Conservation (phyloP, 2,888 invertebrate species). For the Lordiphosa fenestrarum region DNA sequence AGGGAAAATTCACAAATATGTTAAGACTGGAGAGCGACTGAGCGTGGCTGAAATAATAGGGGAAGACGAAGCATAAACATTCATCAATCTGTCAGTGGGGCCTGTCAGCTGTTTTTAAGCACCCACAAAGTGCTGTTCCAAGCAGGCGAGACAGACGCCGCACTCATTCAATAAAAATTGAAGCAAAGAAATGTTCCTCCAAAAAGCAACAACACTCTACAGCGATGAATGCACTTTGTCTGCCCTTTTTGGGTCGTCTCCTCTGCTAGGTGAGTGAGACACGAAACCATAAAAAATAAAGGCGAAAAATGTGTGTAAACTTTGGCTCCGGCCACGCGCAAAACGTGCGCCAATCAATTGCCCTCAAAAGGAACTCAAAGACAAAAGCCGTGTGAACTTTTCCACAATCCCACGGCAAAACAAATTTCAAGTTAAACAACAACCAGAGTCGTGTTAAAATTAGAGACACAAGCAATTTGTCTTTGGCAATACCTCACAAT, state of each 20-base stretch:
- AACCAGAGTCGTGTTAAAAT: conserved; percentile 55
- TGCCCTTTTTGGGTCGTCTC: conserved; percentile 10
- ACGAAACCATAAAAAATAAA: conserved; percentile 17
- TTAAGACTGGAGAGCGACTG: conserved; percentile 10
- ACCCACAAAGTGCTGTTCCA: conserved; percentile 73
- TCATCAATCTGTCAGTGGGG: conserved; percentile 76
- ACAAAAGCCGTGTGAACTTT: conserved; percentile 57
- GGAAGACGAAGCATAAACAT: conserved; percentile 58
- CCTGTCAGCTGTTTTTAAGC: conserved; percentile 77
- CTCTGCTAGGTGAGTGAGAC: conserved; percentile 5
- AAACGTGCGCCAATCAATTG: conserved; percentile 74
- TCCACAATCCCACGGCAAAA: conserved; percentile 62
- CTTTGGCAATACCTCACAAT: conserved; percentile 61
- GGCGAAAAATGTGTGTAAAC: conserved; percentile 13
- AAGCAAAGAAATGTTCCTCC: conserved; percentile 17
- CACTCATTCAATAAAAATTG: conserved; percentile 56
- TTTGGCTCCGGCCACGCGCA: conserved; percentile 57
- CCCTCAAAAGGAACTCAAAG: conserved; percentile 20
- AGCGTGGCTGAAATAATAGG: conserved; percentile 42
- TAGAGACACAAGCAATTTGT: conserved; percentile 70
- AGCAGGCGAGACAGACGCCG: conserved; percentile 34
- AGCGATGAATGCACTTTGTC: conserved; percentile 14
- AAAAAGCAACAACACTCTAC: conserved; percentile 2
- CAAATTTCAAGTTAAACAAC: conserved; percentile 54
- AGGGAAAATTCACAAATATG: conserved; percentile 16